Evolutionary conservation across 2,888 invertebrate species (phyloP), one percentile per base, ranked within the genome.

Genomic region (Xestobium rufovillosum): DNA sequence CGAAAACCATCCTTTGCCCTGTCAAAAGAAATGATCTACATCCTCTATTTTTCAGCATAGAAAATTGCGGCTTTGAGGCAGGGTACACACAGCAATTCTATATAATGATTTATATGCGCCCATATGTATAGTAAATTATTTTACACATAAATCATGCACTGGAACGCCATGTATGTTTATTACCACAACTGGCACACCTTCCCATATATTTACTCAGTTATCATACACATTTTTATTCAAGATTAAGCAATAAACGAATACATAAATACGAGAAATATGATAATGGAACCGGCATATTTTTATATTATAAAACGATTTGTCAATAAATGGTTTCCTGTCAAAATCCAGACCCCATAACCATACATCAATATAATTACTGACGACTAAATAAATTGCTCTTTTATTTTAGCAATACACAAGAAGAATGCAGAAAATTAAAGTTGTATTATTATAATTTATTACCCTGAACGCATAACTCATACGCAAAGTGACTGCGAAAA

Each of bases 111-210:
- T 19, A 19, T 19, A 19, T n/a, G 6, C 23, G 6, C 23, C 23
- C n/a, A 19, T 19, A 6, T 8, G 23, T n/a, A 19, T 19, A 19
- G n/a, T 19, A 19, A 19, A 19, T 19, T 19, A 19, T 19, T 19
- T 19, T 8, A 19, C n/a, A 6, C 6, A 19, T 19, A 19, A 19
- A 19, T 19, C 23, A 19, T 19, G 6, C 6, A 8, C 23, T n/a
- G n/a, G n/a, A n/a, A 19, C 23, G 6, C 6, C 23, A n/a, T 19
- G n/a, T 19, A 19, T 19, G n/a, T 19, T n/a, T 19, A 19, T 19
- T 19, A n/a, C 23, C 23, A 19, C n/a, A 19, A 19, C 23, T 19
- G 23, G 23, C 23, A n/a, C 23, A 19, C 23, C 23, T 19, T 8
- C 23, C 6, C 23, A n/a, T 19, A 19, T 19, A 19, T 19, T 19